A percentile compares a stretch with the other conserved stretches of the same genome.
Conservation (phyloP, 2,888 invertebrate species). For the Loripinus fragilis region DNA sequence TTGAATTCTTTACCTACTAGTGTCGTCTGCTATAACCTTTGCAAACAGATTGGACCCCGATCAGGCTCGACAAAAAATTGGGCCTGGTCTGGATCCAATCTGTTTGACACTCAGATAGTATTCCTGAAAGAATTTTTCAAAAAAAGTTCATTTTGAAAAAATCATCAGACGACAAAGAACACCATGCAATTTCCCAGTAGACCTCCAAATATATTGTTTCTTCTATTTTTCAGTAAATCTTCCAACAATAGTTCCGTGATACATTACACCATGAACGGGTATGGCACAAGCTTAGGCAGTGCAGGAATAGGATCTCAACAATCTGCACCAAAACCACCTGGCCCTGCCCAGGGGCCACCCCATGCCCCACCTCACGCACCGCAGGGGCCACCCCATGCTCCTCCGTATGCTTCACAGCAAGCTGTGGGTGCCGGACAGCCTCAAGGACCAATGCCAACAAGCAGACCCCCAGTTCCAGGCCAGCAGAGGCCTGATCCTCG, state of each 20-base stretch:
- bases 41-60: too few species aligned
- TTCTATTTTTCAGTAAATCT: slow-evolving; percentile 68
- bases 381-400: slow-evolving; percentile 42
- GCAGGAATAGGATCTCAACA: slow-evolving; percentile 2
- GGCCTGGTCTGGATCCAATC: too few species aligned
- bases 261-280: slow-evolving; percentile 79
- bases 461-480: slow-evolving; percentile 6
- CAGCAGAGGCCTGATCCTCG: slow-evolving; percentile 27
- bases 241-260: slow-evolving; percentile 77
- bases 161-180: too few species aligned
- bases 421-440: neutral
- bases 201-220: too few species aligned
- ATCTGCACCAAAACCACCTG: slow-evolving; percentile 35
- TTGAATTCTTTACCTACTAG: too few species aligned
- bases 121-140: too few species aligned
- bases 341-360: slow-evolving; percentile 57
- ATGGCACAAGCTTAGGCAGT: slow-evolving; percentile 39
- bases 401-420: slow-evolving; percentile 54
- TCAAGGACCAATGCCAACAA: neutral
- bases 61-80: too few species aligned
- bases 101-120: too few species aligned
- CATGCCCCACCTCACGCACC: slow-evolving; percentile 30
- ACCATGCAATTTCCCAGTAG: too few species aligned
- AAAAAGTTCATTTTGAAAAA: too few species aligned
- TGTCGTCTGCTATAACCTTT: too few species aligned